These are phyloP conservation scores for Meloidogyne hapla DNA, from an alignment of 1,140 invertebrate species.

Conservation along the genomic window DNA sequence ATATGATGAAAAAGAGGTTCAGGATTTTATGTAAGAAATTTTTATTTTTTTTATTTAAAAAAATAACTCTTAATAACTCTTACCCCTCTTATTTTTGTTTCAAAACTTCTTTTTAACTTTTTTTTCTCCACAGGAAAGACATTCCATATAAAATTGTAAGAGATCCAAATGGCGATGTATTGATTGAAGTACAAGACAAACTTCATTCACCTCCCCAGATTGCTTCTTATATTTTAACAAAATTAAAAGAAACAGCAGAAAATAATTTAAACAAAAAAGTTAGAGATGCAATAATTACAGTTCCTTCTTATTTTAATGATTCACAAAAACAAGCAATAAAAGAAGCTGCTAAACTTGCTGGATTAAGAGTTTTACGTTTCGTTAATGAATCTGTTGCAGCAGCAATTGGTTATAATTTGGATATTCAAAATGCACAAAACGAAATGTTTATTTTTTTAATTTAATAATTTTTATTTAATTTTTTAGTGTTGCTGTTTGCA, in stretches of 20 bases:
- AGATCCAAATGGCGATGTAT: conserved; percentile 98
- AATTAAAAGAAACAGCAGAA: conserved; percentile 96
- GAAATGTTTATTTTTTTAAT: conserved; percentile 74
- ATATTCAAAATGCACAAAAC: too few species aligned
- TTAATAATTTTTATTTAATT: too few species aligned
- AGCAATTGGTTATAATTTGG: conserved; percentile 95
- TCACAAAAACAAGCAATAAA: conserved; percentile 90
- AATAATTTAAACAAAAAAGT: conserved; percentile 78
- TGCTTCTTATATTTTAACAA: conserved; percentile 86
- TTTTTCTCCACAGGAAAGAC: conserved; percentile 76
- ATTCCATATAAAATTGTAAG: conserved; percentile 94
- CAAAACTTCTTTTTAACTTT: too few species aligned
- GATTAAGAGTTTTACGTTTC: conserved; percentile 88
- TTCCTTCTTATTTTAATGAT: conserved; percentile 94
- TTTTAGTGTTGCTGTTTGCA: conserved; percentile 90
- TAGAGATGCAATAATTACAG: conserved; percentile 89
- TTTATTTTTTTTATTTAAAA: conserved; percentile 21
- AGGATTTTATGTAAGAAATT: too few species aligned
- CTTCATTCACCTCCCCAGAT: conserved; percentile 91
- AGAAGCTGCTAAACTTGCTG: conserved; percentile 93
- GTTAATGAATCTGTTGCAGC: conserved; percentile 97
- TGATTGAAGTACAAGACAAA: conserved; percentile 92
- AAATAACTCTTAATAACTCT: too few species aligned
- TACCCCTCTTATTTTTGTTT: too few species aligned
- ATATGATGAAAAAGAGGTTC: too few species aligned